Evolutionary conservation across 2,113 vertebrate species (phyloP), one percentile per base, ranked within the genome.

Genomic region (Chionodraco myersi): DNA sequence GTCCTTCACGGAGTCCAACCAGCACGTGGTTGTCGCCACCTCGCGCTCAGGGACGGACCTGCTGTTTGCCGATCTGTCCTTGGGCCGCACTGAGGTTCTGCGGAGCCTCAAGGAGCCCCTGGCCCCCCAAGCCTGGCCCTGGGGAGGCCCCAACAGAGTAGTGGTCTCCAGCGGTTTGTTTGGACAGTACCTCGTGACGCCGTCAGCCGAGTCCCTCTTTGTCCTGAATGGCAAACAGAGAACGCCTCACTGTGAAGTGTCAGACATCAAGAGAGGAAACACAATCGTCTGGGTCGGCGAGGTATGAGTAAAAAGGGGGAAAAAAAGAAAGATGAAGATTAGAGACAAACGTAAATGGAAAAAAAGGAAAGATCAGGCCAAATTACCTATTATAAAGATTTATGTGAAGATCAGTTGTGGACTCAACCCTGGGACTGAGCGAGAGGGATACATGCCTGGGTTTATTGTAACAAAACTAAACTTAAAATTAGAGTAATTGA

Each of bases 271-370:
- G 89, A 92, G 94, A 72, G 97, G 95, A 13, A 96, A 97, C 94
- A 96, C 96, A 62, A 94, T 95, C 63, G 96, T 99, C 83, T 99
- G 98, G 98, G 96, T 99, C 13, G 97, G 96, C 3, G 98, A 99
- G 89, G 97, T 97, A 95, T 99, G 97, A 99, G 92, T 84, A 10
- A 48, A 78, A 76, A 67, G 34, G 48, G 69, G 71, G 60, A 14
- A 21, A 62, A 15, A 54, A 18, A 49, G 66, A 74, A 58, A 51
- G 54, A 68, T 10, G 36, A 67, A 79, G 75, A 59, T 61, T 80
- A 77, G 48, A 21, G 67, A 34, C 69, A 72, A 66, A 72, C 10
- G 3, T 23, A 53, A 78, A 62, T 30, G 4, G 30, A 74, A 67
- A 78, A 59, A 45, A 75, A 10, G 63, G 68, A 83, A 75, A 80